Percentiles rank a stretch among this genome's conserved stretches.
These are phyloP conservation scores for Selenia dentaria DNA, from an alignment of 2,888 invertebrate genomes.

Conservation along the genomic window DNA sequence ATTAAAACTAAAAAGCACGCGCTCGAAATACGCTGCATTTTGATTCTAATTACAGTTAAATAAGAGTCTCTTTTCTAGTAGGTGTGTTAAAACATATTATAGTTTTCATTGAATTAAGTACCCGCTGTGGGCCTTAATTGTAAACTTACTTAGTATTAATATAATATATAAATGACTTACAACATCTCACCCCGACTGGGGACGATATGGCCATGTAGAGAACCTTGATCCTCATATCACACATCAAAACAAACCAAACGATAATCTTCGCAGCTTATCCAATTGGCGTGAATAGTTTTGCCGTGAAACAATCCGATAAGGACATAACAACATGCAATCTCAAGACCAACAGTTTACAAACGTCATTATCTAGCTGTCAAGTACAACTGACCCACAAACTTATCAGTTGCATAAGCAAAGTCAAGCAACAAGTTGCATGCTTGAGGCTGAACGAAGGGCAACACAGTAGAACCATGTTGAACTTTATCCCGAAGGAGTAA, in stretches of 20 bases:
- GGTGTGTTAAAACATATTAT: too few species aligned
- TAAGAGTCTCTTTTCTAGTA: too few species aligned
- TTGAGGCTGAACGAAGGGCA: not conserved
- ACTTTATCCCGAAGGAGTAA: not conserved
- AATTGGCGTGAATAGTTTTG: not conserved
- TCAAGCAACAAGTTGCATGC: conserved; percentile 8
- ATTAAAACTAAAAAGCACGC: too few species aligned
- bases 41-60: too few species aligned
- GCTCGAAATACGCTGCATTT: too few species aligned
- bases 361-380: not conserved
- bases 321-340: not conserved
- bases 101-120: too few species aligned
- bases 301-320: not conserved
- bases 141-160: too few species aligned
- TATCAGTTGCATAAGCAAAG: conserved; percentile 8
- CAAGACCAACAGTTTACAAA: not conserved
- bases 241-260: not conserved
- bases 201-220: too few species aligned
- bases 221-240: too few species aligned
- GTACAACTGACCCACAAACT: conserved; percentile 12
- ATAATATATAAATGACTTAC: too few species aligned
- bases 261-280: not conserved
- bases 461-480: not conserved
- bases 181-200: too few species aligned
- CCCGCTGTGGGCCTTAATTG: too few species aligned